These are phyloP conservation scores for Syndactyla subalaris DNA, from an alignment of 2,797 vertebrate species.

Conservation along the genomic window DNA sequence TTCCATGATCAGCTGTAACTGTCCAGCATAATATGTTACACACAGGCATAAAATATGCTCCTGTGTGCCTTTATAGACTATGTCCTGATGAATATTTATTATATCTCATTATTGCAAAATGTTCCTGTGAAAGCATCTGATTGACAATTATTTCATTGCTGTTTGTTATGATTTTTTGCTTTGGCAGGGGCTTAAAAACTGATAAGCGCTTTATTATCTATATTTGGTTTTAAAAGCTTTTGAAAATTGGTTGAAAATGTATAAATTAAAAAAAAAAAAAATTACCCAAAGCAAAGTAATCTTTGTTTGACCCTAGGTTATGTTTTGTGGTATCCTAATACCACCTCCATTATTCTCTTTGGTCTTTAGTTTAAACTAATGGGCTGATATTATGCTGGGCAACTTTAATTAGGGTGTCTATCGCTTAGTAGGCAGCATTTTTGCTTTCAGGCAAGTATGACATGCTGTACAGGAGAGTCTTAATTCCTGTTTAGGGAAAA, in stretches of 20 bases:
- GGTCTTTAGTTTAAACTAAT: constrained; percentile 60
- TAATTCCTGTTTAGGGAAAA: constrained; percentile 54
- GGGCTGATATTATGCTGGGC: constrained; percentile 37
- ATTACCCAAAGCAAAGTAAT: constrained; percentile 20
- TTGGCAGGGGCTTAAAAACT: constrained; percentile 25
- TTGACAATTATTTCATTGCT: constrained; percentile 64
- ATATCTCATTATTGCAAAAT: constrained; percentile 58
- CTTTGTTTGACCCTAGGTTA: constrained; percentile 34
- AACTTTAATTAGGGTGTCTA: constrained; percentile 60
- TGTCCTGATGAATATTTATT: constrained; percentile 67
- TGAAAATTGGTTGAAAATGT: constrained; percentile 5
- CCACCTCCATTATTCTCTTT: constrained; percentile 41
- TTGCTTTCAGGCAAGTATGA: constrained; percentile 66
- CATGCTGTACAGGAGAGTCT: constrained; percentile 42
- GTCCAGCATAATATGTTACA: neutral
- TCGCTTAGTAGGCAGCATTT: constrained; percentile 58
- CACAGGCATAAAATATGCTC: constrained; percentile 10
- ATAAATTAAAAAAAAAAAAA: constrained; percentile 1
- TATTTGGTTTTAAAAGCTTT: constrained; percentile 10
- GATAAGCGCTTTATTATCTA: constrained; percentile 37
- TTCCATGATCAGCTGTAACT: neutral
- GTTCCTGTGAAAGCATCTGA: constrained; percentile 12
- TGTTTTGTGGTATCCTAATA: constrained; percentile 12
- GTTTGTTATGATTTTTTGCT: constrained; percentile 53
- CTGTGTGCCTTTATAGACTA: neutral